phyloP scores from a whole-genome alignment of 2,797 vertebrate species.

The Microhierax caerulescens region DNA sequence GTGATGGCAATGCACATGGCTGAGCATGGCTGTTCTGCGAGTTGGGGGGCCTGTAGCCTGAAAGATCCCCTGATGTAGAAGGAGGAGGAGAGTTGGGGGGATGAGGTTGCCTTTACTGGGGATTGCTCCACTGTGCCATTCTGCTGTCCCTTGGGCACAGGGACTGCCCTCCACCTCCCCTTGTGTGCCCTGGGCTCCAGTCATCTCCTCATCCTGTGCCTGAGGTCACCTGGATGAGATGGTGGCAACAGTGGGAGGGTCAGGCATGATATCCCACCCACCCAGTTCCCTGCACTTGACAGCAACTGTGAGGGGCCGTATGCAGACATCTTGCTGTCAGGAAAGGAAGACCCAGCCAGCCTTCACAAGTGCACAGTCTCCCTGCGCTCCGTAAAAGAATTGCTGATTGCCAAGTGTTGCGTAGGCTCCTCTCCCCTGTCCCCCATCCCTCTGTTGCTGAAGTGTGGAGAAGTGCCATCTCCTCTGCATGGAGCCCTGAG shows the following conservation, averaged over 20 bases:
- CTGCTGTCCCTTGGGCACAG: not conserved
- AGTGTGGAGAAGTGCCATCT: not conserved
- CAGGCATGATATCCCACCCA: not conserved
- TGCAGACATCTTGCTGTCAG: rapidly evolving
- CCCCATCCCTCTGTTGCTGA: not conserved
- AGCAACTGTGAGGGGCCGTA: not conserved
- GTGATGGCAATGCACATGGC: not conserved
- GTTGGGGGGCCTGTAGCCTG: not conserved
- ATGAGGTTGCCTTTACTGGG: not conserved
- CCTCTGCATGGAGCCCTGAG: not conserved
- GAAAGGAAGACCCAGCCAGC: not conserved
- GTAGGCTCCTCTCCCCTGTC: not conserved
- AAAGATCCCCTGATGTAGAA: not conserved
- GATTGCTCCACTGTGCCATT: not conserved
- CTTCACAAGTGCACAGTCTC: not conserved
- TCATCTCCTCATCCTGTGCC: not conserved
- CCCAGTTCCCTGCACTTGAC: not conserved
- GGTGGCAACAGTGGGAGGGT: not conserved
- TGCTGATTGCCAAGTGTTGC: not conserved
- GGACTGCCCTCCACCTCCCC: not conserved
- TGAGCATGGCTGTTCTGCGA: not conserved
- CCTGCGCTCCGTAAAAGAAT: not conserved
- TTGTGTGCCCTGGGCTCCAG: not conserved
- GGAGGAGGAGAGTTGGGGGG: not conserved
- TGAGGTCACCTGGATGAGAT: not conserved